Percentiles rank a stretch among this genome's conserved stretches.
These are phyloP conservation scores for Pachyrhynchus sulphureomaculatus DNA, from an alignment of 1,140 invertebrate genomes.

Conservation along the genomic window DNA sequence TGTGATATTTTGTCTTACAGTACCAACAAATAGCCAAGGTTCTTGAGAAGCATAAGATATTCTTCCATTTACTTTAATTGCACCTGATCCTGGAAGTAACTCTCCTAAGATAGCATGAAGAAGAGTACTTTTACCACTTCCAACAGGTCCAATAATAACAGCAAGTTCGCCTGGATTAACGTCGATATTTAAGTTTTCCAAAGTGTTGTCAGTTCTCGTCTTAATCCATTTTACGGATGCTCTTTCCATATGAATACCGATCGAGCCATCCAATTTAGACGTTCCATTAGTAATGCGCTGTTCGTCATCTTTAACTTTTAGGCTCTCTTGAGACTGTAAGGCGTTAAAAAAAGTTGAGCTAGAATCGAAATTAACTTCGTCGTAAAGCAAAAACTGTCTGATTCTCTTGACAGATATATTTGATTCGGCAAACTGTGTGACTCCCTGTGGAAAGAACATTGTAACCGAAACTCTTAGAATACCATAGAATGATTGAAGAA, in stretches of 20 bases:
- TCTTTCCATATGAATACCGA: conserved; percentile 50
- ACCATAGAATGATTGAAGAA: conserved; percentile 69
- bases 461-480: conserved; percentile 71
- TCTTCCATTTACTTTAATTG: conserved; percentile 68
- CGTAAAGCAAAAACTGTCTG: conserved; percentile 66
- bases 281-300: background rate
- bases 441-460: conserved; percentile 66
- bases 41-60: conserved; percentile 88
- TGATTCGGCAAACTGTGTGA: conserved; percentile 62
- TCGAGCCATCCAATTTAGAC: background rate
- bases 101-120: conserved; percentile 80
- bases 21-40: conserved; percentile 81
- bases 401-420: conserved; percentile 66
- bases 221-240: conserved; percentile 63
- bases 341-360: background rate
- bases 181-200: conserved; percentile 63
- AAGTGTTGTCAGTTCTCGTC: conserved; percentile 56
- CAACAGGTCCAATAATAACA: conserved; percentile 78
- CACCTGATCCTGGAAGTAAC: conserved; percentile 59
- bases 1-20: conserved; percentile 82
- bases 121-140: conserved; percentile 79
- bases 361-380: conserved; percentile 51
- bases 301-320: too few species aligned
- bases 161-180: conserved; percentile 66
- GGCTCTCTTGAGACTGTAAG: background rate